Evolutionary conservation across 2,797 vertebrate species (phyloP), one percentile per base, ranked within the genome.

Genomic region (Eospalax fontanierii): DNA sequence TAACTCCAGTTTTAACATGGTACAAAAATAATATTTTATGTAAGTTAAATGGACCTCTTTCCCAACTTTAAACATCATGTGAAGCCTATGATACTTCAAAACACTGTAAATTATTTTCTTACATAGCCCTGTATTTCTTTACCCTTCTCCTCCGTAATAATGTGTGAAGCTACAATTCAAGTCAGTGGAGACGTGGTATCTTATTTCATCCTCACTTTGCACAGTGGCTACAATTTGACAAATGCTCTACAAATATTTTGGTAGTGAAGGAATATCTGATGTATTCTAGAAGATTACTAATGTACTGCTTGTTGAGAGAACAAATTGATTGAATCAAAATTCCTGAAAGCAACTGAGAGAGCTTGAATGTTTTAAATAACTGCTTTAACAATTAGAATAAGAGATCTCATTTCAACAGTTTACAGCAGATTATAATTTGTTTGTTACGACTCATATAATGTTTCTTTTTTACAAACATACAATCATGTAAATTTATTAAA

Each of bases 201-300:
- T 84, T 75, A 18, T 33, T 24, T 92, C 16, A 83, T 3, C 46
- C 80, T 90, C 15, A 70, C 14, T 5, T 63, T 93, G 4, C 11
- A 50, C 10, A 50, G 33, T 54, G 12, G 24, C 65, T 85, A 11
- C 1, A 65, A 26, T 38, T 18, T 38, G 35, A 7, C 19, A 90
- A 75, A 79, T 74, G 18, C 15, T 54, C 90, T 38, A 80, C 11
- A 81, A 80, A 81, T 90, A 63, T 84, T 50, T 85, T 50, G 46
- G 28, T 65, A 61, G 26, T 71, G 70, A 46, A 63, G 0, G 7
- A 76, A 80, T 46, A 78, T 38, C 7, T 43, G 15, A 38, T 35
- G 28, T 11, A 40, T 2, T 46, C 4, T 79, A 87, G 43, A 87
- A 80, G 43, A 73, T 79, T 84, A 63, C 12, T 89, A 43, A 87